phyloP scores from a whole-genome alignment of 2,888 invertebrate species.

The Exocentrus adspersus region DNA sequence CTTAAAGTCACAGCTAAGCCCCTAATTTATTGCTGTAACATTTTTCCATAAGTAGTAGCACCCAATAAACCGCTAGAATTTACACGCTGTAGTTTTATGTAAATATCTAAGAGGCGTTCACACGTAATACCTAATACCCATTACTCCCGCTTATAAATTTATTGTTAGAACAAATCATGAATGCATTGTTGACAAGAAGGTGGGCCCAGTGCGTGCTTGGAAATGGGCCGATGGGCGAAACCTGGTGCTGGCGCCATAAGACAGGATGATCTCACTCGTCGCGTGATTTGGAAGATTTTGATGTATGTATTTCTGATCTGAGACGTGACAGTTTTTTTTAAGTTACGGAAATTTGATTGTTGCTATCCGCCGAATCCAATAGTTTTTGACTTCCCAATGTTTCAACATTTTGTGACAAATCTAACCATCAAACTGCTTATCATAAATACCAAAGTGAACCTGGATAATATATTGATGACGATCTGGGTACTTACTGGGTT shows the following conservation, averaged over 20 bases:
- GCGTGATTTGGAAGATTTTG: no score
- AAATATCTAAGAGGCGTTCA: slow-evolving; percentile 13
- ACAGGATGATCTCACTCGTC: not conserved
- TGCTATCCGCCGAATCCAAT: no score
- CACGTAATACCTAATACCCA: slow-evolving; percentile 27
- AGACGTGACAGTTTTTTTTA: no score
- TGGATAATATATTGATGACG: no score
- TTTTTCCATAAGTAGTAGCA: slow-evolving; percentile 23
- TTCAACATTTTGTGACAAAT: no score
- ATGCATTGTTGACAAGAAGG: slow-evolving; percentile 16
- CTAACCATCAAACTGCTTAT: no score
- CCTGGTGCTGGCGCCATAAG: not conserved
- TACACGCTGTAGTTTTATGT: slow-evolving; percentile 16
- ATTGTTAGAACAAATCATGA: slow-evolving; percentile 17
- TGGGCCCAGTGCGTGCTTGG: slow-evolving; percentile 1
- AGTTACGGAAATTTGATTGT: no score
- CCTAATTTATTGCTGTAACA: slow-evolving; percentile 7
- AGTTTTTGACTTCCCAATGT: no score
- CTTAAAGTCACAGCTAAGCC: slow-evolving; percentile 9
- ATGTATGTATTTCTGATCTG: no score
- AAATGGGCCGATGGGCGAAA: not conserved
- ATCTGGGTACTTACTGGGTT: no score
- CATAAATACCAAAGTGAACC: no score
- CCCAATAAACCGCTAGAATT: slow-evolving; percentile 22
- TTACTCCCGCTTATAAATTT: slow-evolving; percentile 16